A percentile compares a stretch with the other conserved stretches of the same genome.
These are phyloP conservation scores for Panthera tigris DNA, from an alignment of 2,113 vertebrate species.

Conservation along the genomic window DNA sequence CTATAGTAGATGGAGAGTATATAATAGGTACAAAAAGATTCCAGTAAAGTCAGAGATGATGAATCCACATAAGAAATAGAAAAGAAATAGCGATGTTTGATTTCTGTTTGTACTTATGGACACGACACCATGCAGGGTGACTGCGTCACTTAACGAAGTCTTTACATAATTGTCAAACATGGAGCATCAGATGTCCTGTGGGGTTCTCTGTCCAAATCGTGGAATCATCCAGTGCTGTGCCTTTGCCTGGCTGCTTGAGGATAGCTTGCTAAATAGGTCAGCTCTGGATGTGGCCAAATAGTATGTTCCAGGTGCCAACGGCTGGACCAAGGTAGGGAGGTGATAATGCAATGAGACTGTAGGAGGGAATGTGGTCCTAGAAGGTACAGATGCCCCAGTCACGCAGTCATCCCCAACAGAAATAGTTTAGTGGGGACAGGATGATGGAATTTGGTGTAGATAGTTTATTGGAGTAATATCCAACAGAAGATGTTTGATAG, in stretches of 20 bases:
- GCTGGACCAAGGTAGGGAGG: not conserved
- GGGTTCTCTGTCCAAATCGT: no score
- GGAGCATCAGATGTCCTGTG: not conserved
- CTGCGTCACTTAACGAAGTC: not conserved
- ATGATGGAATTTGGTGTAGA: not conserved
- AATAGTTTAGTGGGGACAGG: not conserved
- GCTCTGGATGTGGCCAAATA: not conserved
- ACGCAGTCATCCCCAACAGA: fast-evolving
- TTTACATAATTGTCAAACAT: not conserved
- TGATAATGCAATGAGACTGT: not conserved
- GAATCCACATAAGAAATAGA: not conserved
- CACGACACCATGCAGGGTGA: fast-evolving
- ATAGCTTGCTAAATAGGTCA: not conserved
- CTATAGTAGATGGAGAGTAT: fast-evolving
- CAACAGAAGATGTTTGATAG: not conserved
- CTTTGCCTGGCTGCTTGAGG: not conserved
- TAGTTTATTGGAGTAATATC: not conserved
- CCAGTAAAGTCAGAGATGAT: not conserved
- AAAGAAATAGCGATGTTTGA: not conserved
- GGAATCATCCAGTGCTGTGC: not conserved
- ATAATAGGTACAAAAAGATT: not conserved
- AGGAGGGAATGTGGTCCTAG: not conserved
- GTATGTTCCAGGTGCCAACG: no score
- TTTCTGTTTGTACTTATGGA: not conserved
- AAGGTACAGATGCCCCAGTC: no score